A percentile compares a stretch with the other conserved stretches of the same genome.
Evolutionary conservation across 2,888 invertebrate species (phyloP).

Genomic region (Apodemia hepburni): DNA sequence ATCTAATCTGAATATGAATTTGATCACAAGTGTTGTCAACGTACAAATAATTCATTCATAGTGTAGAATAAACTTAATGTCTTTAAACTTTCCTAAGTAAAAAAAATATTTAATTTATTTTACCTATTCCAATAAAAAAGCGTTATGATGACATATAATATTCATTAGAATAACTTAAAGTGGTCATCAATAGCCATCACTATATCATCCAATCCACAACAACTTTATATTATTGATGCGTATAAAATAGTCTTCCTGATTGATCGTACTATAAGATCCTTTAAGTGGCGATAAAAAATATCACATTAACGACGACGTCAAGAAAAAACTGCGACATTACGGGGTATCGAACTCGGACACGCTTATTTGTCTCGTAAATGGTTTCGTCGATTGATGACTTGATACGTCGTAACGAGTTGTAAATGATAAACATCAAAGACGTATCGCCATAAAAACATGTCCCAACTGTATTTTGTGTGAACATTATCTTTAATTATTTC

Average conservation of each 20-base stretch:
- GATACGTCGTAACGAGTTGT: conserved; percentile 17
- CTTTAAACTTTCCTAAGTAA: no score
- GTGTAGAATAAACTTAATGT: no score
- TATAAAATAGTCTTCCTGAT: conserved; percentile 1
- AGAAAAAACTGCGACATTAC: conserved; percentile 24
- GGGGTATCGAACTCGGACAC: conserved; percentile 21
- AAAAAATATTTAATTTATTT: no score
- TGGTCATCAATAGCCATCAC: not conserved
- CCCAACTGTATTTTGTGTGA: conserved; percentile 16
- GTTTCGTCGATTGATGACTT: conserved; percentile 20
- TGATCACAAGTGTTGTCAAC: no score
- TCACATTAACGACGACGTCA: conserved; percentile 18
- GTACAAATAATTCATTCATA: no score
- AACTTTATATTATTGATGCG: not conserved
- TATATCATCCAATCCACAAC: no score
- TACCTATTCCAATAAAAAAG: no score
- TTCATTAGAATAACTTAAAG: not conserved
- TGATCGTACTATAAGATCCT: conserved; percentile 12
- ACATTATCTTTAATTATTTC: conserved; percentile 5
- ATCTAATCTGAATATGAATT: no score
- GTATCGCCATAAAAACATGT: conserved; percentile 16
- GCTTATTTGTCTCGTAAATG: conserved; percentile 21
- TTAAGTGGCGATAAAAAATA: not conserved
- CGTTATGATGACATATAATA: no score
- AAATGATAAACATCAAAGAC: conserved; percentile 21